Evolutionary conservation across 2,888 invertebrate genomes (phyloP).

Genomic region (Luffia ferchaultella): DNA sequence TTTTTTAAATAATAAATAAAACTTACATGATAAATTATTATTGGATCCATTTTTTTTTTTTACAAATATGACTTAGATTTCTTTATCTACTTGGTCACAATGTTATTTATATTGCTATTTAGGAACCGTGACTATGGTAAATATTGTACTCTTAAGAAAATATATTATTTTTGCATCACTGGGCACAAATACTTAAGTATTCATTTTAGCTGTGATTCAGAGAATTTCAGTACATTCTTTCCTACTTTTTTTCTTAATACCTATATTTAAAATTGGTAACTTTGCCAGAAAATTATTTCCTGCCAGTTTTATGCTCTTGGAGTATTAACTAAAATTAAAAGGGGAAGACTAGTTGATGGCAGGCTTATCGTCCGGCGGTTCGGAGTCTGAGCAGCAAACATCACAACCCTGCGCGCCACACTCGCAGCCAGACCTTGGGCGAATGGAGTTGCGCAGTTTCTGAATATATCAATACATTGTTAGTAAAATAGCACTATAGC

Average conservation of each 20-base stretch:
- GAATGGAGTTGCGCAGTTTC: conserved; percentile 80
- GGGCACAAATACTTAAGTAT: too few species aligned
- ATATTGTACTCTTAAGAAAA: too few species aligned
- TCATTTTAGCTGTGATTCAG: too few species aligned
- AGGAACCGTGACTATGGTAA: too few species aligned
- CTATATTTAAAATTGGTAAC: background rate
- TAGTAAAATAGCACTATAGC: too few species aligned
- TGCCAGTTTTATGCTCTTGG: background rate
- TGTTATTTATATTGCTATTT: too few species aligned
- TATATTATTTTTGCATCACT: too few species aligned
- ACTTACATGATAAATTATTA: conserved; percentile 3
- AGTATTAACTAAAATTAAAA: background rate
- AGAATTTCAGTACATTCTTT: too few species aligned
- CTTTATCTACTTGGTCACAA: too few species aligned
- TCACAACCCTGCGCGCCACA: conserved; percentile 84
- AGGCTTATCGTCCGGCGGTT: conserved; percentile 46
- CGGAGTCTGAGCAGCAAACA: conserved; percentile 54
- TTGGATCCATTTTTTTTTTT: too few species aligned
- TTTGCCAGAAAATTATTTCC: background rate
- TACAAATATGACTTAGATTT: too few species aligned
- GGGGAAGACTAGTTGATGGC: conserved; percentile 39
- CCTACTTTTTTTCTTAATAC: background rate
- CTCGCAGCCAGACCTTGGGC: conserved; percentile 76
- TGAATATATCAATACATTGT: conserved; percentile 53
- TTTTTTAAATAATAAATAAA: too few species aligned